phyloP scores from a whole-genome alignment of 1,140 invertebrate species.

The Drosophila pseudoobscura region DNA sequence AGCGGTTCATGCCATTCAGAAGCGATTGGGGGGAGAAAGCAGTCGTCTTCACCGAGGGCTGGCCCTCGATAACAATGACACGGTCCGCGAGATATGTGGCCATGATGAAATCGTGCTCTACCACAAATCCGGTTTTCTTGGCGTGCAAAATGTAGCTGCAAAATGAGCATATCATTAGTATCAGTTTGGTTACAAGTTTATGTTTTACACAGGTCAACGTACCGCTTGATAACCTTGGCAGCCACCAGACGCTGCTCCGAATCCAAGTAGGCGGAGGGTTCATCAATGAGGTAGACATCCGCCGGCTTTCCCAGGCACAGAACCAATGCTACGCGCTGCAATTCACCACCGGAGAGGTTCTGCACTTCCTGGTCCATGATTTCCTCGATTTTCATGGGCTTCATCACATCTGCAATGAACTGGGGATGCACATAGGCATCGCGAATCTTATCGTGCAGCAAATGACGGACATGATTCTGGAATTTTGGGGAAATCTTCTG shows the following conservation, averaged over 20 bases:
- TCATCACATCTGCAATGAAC: conserved; percentile 99
- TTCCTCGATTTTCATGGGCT: conserved; percentile 98
- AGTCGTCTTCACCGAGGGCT: conserved; percentile 93
- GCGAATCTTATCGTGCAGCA: conserved; percentile 97
- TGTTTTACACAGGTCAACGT: conserved; percentile 33
- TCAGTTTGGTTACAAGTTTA: neutral
- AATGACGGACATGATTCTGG: conserved; percentile 94
- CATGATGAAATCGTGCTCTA: conserved; percentile 99
- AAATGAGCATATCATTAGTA: conserved; percentile 17
- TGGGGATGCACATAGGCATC: conserved; percentile 98
- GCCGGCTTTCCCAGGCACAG: conserved; percentile 99
- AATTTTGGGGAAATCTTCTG: conserved; percentile 99
- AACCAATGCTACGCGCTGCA: conserved; percentile 98
- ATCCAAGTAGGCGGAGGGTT: conserved; percentile 99
- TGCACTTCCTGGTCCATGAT: conserved; percentile 99
- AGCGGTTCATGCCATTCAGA: conserved; percentile 98
- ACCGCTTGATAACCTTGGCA: conserved; percentile 99
- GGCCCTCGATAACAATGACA: conserved; percentile 99
- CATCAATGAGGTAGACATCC: conserved; percentile 99
- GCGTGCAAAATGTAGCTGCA: conserved; percentile 98
- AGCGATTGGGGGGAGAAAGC: conserved; percentile 97
- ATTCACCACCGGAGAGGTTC: conserved; percentile 99
- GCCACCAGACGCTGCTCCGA: conserved; percentile 99
- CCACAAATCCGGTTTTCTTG: conserved; percentile 99
- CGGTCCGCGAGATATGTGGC: conserved; percentile 99